phyloP scores from a whole-genome alignment of 2,113 vertebrate genomes.

The Mobula hypostoma region DNA sequence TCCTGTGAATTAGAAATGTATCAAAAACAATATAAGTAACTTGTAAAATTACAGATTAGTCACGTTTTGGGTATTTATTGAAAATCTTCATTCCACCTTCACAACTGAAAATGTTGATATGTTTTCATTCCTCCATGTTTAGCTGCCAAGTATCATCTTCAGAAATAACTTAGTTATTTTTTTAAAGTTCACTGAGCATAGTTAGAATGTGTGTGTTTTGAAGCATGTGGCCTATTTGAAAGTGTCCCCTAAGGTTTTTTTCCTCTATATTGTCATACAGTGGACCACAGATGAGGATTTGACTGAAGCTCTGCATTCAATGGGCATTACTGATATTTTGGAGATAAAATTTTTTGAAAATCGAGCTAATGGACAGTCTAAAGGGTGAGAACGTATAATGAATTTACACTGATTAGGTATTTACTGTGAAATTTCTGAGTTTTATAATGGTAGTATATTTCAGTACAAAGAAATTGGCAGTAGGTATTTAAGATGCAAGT shows the following conservation, averaged over 20 bases:
- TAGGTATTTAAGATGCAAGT: not conserved
- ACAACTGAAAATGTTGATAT: not conserved
- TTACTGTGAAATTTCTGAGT: not conserved
- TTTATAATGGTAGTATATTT: not conserved
- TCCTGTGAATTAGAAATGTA: not conserved
- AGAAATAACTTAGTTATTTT: not conserved
- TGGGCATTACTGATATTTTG: conserved; percentile 92
- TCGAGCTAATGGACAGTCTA: conserved; percentile 94
- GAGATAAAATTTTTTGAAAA: conserved; percentile 99
- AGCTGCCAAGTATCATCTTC: not conserved
- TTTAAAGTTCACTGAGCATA: too few relatives aligned
- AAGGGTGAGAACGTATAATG: conserved; percentile 70
- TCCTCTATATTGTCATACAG: conserved; percentile 56
- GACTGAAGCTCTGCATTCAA: conserved; percentile 88
- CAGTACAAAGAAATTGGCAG: not conserved
- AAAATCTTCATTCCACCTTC: not conserved
- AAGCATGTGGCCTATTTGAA: not conserved
- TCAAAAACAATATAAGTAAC: not conserved
- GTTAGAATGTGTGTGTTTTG: not conserved
- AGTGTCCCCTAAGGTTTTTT: not conserved
- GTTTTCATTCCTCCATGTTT: not conserved
- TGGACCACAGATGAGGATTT: conserved; percentile 99
- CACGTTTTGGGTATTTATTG: not conserved
- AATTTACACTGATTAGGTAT: not conserved
- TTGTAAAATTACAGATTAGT: not conserved